Conservation (phyloP, 2,888 invertebrate species). For the Byasa hedistus region DNA sequence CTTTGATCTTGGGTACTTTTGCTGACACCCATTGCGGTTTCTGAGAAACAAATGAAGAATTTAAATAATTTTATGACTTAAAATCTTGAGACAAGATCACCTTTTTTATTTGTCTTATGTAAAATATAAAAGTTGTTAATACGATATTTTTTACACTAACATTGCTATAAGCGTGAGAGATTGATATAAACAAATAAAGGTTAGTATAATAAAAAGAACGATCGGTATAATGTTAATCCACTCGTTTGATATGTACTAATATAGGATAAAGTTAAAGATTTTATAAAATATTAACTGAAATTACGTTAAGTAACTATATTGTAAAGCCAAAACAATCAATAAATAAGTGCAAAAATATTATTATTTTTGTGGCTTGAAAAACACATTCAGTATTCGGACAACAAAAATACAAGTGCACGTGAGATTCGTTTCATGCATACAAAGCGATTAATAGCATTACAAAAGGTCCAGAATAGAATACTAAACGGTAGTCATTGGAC, state of each 20-base stretch:
- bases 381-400: conserved; percentile 11
- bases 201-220: no score
- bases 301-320: not conserved
- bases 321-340: not conserved
- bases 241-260: no score
- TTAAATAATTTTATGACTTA: not conserved
- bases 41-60: conserved; percentile 63
- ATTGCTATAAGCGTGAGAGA: no score
- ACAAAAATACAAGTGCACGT: conserved; percentile 11
- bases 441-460: conserved; percentile 12
- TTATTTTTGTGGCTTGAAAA: not conserved
- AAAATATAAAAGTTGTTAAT: no score
- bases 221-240: no score
- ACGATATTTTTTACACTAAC: no score
- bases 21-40: conserved; percentile 94
- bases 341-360: not conserved
- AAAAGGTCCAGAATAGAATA: conserved; percentile 20
- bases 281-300: not conserved
- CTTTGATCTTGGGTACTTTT: conserved; percentile 90
- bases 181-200: no score
- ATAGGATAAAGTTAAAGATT: no score
- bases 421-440: conserved; percentile 12
- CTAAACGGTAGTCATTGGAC: conserved; percentile 9
- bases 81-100: not conserved
- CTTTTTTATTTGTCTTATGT: no score